A percentile compares a stretch with the other conserved stretches of the same genome.
Evolutionary conservation across 1,140 invertebrate genomes (phyloP).

Genomic region (Hycleus phaleratus): DNA sequence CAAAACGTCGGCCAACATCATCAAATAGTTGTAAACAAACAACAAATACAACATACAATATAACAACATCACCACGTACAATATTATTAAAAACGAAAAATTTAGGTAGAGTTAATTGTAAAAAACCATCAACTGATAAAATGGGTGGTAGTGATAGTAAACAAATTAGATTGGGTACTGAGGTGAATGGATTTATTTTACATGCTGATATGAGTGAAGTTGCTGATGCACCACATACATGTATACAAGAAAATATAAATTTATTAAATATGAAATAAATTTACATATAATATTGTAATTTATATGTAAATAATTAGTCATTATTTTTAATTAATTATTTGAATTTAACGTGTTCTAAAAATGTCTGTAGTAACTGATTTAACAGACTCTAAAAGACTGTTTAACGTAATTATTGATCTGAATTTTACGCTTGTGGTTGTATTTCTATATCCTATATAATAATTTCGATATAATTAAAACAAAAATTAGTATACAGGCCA

Average conservation of each 20-base stretch:
- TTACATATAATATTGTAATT: background rate
- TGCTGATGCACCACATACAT: slow-evolving; percentile 20
- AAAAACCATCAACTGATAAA: slow-evolving; percentile 25
- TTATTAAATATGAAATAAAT: slow-evolving; percentile 25
- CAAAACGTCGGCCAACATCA: slow-evolving; percentile 13
- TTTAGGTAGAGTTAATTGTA: slow-evolving; percentile 23
- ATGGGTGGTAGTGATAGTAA: slow-evolving; percentile 24
- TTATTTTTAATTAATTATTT: slow-evolving; percentile 3
- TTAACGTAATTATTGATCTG: slow-evolving; percentile 7
- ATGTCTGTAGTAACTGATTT: background rate
- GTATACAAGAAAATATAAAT: slow-evolving; percentile 24
- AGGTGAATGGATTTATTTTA: slow-evolving; percentile 29
- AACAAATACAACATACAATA: slow-evolving; percentile 2
- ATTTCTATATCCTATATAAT: background rate
- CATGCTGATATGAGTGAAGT: slow-evolving; percentile 28
- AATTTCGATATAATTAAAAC: background rate
- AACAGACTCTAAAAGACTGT: slow-evolving; percentile 11
- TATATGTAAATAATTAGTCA: background rate
- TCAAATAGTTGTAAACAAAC: slow-evolving; percentile 21
- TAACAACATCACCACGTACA: slow-evolving; percentile 17
- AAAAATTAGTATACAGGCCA: slow-evolving; percentile 7
- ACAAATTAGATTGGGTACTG: slow-evolving; percentile 21
- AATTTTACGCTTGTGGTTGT: slow-evolving; percentile 8
- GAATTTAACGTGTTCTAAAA: slow-evolving; percentile 10
- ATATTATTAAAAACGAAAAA: slow-evolving; percentile 27